Evolutionary conservation across 2,888 invertebrate genomes (phyloP).

Genomic region (Melanophora roralis): DNA sequence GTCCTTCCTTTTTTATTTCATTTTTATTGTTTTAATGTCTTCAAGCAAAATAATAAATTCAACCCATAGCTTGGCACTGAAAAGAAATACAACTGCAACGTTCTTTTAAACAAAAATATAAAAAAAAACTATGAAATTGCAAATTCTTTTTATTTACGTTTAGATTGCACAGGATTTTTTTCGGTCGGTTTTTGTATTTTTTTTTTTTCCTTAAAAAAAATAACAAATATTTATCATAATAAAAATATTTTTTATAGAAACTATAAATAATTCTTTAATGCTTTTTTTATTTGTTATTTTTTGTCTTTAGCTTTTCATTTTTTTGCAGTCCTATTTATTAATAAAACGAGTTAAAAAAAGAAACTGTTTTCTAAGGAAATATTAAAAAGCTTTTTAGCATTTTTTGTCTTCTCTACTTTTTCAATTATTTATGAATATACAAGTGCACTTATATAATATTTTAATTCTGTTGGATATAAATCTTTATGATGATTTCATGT

Average conservation of each 20-base stretch:
- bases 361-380: neutral
- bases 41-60: conserved; percentile 27
- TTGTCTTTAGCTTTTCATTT: neutral
- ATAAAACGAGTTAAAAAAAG: conserved; percentile 17
- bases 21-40: conserved; percentile 34
- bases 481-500: neutral
- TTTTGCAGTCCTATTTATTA: conserved; percentile 3
- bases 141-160: conserved; percentile 25
- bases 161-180: conserved; percentile 11
- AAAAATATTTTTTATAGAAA: conserved; percentile 42
- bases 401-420: neutral
- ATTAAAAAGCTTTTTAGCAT: neutral
- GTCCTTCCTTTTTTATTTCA: conserved; percentile 1
- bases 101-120: conserved; percentile 42
- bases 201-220: conserved; percentile 16
- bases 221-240: conserved; percentile 40
- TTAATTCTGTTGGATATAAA: neutral
- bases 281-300: neutral
- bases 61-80: conserved; percentile 22
- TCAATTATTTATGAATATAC: neutral
- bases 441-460: no score
- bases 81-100: conserved; percentile 18
- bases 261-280: neutral
- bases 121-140: conserved; percentile 37
- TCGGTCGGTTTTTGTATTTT: neutral